phyloP scores from a whole-genome alignment of 1,140 invertebrate species.

The Drosophila serrata region DNA sequence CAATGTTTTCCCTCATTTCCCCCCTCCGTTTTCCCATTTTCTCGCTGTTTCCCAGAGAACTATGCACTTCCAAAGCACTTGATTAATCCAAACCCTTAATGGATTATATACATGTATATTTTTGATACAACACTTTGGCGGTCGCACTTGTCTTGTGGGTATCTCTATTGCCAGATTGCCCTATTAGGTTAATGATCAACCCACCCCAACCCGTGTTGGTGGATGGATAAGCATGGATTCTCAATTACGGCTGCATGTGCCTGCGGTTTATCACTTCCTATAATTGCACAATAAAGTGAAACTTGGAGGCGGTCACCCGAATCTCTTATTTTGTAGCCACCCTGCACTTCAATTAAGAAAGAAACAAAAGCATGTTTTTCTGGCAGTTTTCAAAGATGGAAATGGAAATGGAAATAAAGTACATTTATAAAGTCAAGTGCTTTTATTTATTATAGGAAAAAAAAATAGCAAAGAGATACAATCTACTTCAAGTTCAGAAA shows the following conservation, averaged over 20 bases:
- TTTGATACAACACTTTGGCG: conserved; percentile 36
- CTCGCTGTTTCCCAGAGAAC: conserved; percentile 5
- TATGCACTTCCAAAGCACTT: conserved; percentile 16
- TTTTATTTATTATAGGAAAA: conserved; percentile 19
- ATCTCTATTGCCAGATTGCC: conserved; percentile 39
- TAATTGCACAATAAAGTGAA: conserved; percentile 39
- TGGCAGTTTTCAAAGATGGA: background rate
- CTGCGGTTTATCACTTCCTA: conserved; percentile 44
- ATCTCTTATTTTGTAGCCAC: conserved; percentile 2
- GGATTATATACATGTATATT: conserved; percentile 27
- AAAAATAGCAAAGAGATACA: conserved; percentile 22
- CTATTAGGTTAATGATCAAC: conserved; percentile 34
- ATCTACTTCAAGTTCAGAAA: conserved; percentile 9
- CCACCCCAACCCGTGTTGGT: conserved; percentile 8
- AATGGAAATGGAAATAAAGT: conserved; percentile 13
- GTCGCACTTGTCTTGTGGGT: conserved; percentile 21
- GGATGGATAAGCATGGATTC: conserved; percentile 33
- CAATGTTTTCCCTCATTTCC: background rate
- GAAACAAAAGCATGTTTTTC: conserved; percentile 15
- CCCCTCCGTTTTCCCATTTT: background rate
- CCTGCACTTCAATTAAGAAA: conserved; percentile 22
- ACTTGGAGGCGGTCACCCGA: conserved; percentile 29
- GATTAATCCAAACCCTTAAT: conserved; percentile 39
- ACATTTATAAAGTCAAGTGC: conserved; percentile 41
- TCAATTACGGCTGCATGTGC: conserved; percentile 41